Conservation (phyloP, 2,113 vertebrate genomes). For the Morphnarchus princeps region DNA sequence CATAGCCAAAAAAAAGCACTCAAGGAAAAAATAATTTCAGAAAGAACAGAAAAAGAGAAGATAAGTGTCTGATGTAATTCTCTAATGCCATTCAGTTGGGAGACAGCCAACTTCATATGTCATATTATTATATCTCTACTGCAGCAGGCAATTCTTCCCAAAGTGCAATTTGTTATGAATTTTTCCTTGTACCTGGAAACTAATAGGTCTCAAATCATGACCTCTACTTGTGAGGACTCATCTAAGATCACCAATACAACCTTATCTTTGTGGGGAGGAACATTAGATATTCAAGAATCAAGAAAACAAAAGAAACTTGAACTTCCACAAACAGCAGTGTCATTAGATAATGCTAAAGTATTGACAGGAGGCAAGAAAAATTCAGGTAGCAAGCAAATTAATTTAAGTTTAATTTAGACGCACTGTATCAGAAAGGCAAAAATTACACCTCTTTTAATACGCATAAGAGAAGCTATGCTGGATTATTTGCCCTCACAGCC, state of each 20-base stretch:
- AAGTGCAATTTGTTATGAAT: not conserved
- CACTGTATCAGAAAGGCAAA: not conserved
- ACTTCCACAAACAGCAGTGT: not conserved
- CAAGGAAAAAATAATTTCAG: conserved; percentile 26
- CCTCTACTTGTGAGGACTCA: not conserved
- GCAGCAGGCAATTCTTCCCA: not conserved
- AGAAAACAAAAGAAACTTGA: not conserved
- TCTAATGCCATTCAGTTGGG: not conserved
- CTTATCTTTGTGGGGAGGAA: not conserved
- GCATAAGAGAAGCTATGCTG: not conserved
- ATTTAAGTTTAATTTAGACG: not conserved
- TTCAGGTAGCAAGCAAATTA: not conserved
- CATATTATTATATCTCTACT: not conserved
- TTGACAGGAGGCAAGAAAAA: not conserved
- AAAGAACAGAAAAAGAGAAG: not conserved
- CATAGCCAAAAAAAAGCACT: not conserved
- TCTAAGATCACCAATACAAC: not conserved
- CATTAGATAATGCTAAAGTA: not conserved
- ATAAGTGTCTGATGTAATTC: conserved; percentile 21
- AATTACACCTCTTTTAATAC: not conserved
- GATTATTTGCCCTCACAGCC: not conserved
- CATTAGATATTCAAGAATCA: not conserved
- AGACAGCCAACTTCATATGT: conserved; percentile 11
- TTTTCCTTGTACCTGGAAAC: not conserved
- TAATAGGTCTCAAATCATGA: not conserved